These are phyloP conservation scores for Chrysomela aeneicollis DNA, from an alignment of 2,888 invertebrate species.

Conservation along the genomic window DNA sequence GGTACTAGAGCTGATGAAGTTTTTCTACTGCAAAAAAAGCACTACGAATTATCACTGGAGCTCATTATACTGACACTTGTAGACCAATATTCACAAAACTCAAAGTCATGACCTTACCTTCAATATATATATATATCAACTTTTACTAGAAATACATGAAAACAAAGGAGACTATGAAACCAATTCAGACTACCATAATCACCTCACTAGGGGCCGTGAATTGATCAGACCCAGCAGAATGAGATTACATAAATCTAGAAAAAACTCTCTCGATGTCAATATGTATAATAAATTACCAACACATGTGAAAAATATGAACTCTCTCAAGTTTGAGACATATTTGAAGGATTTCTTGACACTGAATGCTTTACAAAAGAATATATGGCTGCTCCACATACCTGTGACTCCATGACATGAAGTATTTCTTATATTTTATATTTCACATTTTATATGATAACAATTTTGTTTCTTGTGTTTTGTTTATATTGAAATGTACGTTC, in stretches of 20 bases:
- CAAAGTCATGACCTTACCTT: background rate
- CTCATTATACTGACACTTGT: background rate
- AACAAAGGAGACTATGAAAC: background rate
- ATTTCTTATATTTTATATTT: too few relatives aligned
- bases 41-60: background rate
- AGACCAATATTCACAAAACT: background rate
- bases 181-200: conserved; percentile 4
- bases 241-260: conserved; percentile 5
- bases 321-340: background rate
- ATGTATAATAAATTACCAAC: background rate
- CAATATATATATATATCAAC: background rate
- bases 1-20: too few relatives aligned
- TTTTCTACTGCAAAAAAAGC: background rate
- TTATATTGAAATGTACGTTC: too few relatives aligned
- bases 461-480: too few relatives aligned
- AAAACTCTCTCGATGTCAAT: conserved; percentile 8
- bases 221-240: conserved; percentile 3
- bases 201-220: background rate
- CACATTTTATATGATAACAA: too few relatives aligned
- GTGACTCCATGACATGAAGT: too few relatives aligned
- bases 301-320: conserved; percentile 5
- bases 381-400: too few relatives aligned
- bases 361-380: background rate
- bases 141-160: background rate
- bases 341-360: background rate